Base-by-base conservation (phyloP, 1,140 invertebrate genomes). In the Drosophila burlai region DNA sequence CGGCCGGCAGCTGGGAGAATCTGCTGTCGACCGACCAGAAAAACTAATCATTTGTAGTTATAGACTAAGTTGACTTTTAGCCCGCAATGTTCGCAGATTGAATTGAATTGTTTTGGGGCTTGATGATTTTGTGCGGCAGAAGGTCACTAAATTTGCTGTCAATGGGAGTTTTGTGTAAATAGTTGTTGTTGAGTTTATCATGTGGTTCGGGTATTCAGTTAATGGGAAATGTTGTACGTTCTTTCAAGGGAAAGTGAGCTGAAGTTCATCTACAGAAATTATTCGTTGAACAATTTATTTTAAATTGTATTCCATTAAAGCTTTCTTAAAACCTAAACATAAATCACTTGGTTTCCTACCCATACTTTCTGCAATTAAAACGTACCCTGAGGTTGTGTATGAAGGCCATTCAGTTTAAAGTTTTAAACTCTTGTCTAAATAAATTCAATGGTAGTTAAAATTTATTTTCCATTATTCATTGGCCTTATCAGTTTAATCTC, bases 11-110 rank as follows among this genome's bases (percentile, higher is more conserved):
- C 43, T 62, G 24, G 60, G 16, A 34, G 26, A 3, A 46, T 54
- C 47, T 18, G 31, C 55, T 18, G 18, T 31, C 26, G 29, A 50
- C 11, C 42, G 47, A 46, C 57, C 61, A 69, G 42, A 38, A 75
- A 71, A 86, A 83, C 83, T 80, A 84, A 81, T 84, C 84, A 90
- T 84, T 87, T 90, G 77, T 79, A 75, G 81, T 74, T 81, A 61
- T 61, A 68, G 38, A 29, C 38, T 10, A 73, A 74, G 71, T 74
- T 74, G 55, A 61, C 68, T 74, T 61, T 73, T 31, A n/a, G 10
- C 15, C 59, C 60, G 40, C 49, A 75, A 64, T 52, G 31, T 43
- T 54, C 64, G 34, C 47, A 49, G 46, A 64, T 75, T 63, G 55
- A 73, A 75, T 74, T 49, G 71, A 75, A 75, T 63, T 75, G 69